Conservation (phyloP, 2,888 invertebrate genomes). For the Chorisops tibialis region DNA sequence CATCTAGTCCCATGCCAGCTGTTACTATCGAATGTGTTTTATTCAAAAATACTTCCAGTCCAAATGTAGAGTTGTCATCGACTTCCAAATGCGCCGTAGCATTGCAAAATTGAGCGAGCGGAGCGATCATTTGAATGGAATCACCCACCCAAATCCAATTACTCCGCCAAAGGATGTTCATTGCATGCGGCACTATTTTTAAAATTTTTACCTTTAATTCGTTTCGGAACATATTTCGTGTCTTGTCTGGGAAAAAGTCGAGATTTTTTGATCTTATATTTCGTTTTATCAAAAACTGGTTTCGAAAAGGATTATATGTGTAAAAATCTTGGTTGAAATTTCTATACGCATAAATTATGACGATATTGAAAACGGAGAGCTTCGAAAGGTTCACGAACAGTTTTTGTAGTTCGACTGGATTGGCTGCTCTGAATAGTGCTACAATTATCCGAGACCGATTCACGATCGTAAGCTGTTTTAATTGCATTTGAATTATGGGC, state of each 20-base stretch:
- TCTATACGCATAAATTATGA: no score
- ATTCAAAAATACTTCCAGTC: slow-evolving; percentile 14
- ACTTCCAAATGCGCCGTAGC: neutral
- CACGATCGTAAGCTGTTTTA: neutral
- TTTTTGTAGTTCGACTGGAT: neutral
- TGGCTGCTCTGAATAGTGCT: neutral
- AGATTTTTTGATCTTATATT: no score
- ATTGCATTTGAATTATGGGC: neutral
- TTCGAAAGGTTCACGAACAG: neutral
- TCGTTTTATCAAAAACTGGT: no score
- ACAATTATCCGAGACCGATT: slow-evolving; percentile 5
- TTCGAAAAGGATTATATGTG: slow-evolving; percentile 14
- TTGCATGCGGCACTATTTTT: neutral
- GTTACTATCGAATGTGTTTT: neutral
- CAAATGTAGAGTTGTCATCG: neutral
- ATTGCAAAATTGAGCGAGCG: neutral
- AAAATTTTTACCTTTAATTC: neutral
- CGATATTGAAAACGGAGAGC: neutral
- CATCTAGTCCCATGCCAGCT: neutral
- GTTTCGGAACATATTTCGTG: slow-evolving; percentile 4
- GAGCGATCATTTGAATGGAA: neutral
- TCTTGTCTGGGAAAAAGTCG: slow-evolving; percentile 1
- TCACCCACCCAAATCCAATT: slow-evolving; percentile 1
- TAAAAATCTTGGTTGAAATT: no score
- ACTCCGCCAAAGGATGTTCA: neutral